Evolutionary conservation across 2,888 invertebrate genomes (phyloP).

Genomic region (Ctenicera cuprea): DNA sequence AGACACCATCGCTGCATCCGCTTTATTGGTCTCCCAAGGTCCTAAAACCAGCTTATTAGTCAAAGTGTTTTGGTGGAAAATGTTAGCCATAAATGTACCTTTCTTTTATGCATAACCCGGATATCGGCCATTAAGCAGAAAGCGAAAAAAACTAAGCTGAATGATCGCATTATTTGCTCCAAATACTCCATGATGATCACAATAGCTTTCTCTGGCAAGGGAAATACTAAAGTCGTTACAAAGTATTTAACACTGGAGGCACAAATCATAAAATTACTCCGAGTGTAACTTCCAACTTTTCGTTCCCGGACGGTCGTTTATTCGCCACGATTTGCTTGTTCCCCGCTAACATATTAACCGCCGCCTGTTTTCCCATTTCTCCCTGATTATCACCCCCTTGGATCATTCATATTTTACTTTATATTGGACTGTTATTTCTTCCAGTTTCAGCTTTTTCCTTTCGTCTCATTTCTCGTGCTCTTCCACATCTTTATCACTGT

Average conservation of each 20-base stretch:
- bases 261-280: conserved; percentile 39
- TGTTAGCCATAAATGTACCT: no score
- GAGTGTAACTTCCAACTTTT: conserved; percentile 33
- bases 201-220: no score
- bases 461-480: conserved; percentile 24
- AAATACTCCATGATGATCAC: no score
- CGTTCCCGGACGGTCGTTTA: conserved; percentile 38
- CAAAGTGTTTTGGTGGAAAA: no score
- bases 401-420: conserved; percentile 43
- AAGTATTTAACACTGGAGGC: conserved; percentile 23
- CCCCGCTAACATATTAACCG: conserved; percentile 41
- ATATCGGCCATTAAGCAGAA: no score
- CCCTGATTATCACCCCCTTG: conserved; percentile 34
- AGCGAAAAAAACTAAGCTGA: no score
- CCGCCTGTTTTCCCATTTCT: conserved; percentile 33
- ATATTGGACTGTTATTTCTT: conserved; percentile 39
- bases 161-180: no score
- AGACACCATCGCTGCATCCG: no score
- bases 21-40: no score
- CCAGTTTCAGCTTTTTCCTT: conserved; percentile 1
- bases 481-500: conserved; percentile 36
- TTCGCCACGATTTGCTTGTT: conserved; percentile 42
- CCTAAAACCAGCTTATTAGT: no score
- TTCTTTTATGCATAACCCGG: no score
- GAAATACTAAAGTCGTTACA: conserved; percentile 23